Conservation (phyloP, 2,888 invertebrate genomes). For the Drepanosiphum platanoidis region DNA sequence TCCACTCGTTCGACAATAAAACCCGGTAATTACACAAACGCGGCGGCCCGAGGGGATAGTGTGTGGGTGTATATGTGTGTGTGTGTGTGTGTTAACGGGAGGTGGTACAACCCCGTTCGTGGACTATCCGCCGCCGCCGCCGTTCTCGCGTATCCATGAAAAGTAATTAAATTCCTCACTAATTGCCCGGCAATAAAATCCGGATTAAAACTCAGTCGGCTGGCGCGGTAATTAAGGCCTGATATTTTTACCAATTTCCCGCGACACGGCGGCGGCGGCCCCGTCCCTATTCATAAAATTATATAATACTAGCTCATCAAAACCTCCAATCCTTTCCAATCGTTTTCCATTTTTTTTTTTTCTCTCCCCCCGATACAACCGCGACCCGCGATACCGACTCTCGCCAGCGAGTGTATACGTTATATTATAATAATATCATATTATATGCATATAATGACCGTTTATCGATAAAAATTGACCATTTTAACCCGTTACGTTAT, state of each 20-base stretch:
- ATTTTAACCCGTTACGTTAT: background rate
- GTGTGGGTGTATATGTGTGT: too few relatives aligned
- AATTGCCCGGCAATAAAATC: slow-evolving; percentile 62
- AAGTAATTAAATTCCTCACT: slow-evolving; percentile 61
- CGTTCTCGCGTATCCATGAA: background rate
- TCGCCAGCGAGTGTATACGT: too few relatives aligned
- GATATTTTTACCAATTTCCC: slow-evolving; percentile 48
- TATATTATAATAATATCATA: background rate
- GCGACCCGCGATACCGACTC: too few relatives aligned
- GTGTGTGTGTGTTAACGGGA: background rate
- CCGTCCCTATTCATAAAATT: slow-evolving; percentile 23
- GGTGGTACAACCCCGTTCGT: slow-evolving; percentile 32
- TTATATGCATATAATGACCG: slow-evolving; percentile 12
- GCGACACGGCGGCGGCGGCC: background rate
- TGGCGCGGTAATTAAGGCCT: slow-evolving; percentile 55
- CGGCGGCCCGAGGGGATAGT: background rate
- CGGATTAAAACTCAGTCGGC: slow-evolving; percentile 59
- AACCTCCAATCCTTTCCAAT: slow-evolving; percentile 34
- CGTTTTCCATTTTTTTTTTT: slow-evolving; percentile 16
- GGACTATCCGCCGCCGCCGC: background rate
- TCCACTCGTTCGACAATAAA: slow-evolving; percentile 57
- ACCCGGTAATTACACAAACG: slow-evolving; percentile 53
- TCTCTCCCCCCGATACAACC: background rate
- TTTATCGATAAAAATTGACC: slow-evolving; percentile 47
- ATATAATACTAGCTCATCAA: slow-evolving; percentile 57